These are phyloP conservation scores for Gastrophryne carolinensis DNA, from an alignment of 2,797 vertebrate species.

Conservation along the genomic window DNA sequence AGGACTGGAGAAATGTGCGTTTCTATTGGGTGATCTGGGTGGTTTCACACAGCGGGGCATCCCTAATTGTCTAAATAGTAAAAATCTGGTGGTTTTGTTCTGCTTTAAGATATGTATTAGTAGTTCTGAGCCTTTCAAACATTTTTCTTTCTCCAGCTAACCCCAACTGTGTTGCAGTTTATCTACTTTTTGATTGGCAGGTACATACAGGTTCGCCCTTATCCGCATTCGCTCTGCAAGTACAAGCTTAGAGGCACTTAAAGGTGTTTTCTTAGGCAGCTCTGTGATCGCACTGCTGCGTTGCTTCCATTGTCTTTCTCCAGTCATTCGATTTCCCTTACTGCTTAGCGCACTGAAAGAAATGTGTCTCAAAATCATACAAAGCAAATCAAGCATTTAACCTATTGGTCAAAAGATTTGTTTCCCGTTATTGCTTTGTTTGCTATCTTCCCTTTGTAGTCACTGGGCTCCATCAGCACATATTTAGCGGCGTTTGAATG, in stretches of 20 bases:
- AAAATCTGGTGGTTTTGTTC: too few relatives aligned
- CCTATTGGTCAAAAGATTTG: constrained; percentile 23
- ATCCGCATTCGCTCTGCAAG: constrained; percentile 11
- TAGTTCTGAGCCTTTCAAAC: background rate
- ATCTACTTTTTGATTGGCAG: background rate
- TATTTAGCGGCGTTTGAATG: constrained; percentile 31
- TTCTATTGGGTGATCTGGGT: too few relatives aligned
- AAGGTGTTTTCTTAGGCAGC: constrained; percentile 23
- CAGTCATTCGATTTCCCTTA: constrained; percentile 11
- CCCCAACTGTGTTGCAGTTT: background rate
- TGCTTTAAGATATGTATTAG: too few relatives aligned
- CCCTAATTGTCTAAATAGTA: too few relatives aligned
- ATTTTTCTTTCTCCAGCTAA: background rate
- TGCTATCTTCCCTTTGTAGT: constrained; percentile 34
- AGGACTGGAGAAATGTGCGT: too few relatives aligned
- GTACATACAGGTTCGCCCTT: background rate
- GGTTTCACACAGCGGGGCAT: too few relatives aligned
- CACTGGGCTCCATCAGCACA: constrained; percentile 32
- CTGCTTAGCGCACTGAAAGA: constrained; percentile 30
- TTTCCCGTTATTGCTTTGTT: constrained; percentile 27
- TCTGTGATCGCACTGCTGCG: background rate
- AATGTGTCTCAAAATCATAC: constrained; percentile 16
- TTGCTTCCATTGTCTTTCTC: constrained; percentile 7
- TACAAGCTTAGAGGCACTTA: constrained; percentile 22
- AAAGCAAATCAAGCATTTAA: constrained; percentile 35